phyloP scores from a whole-genome alignment of 2,113 vertebrate genomes.

The Bubo blakistoni region DNA sequence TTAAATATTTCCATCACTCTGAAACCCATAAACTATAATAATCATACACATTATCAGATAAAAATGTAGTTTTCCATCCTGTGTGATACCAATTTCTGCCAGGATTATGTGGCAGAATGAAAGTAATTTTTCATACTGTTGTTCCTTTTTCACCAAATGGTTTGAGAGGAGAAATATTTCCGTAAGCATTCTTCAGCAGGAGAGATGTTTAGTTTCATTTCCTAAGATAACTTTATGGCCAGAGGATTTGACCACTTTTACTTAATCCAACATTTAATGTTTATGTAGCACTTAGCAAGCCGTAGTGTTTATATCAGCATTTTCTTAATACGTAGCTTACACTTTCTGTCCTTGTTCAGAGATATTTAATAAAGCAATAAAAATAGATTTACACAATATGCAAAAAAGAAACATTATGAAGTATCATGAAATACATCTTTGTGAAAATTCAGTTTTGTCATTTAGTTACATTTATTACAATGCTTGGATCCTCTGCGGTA shows the following conservation, averaged over 20 bases:
- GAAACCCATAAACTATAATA: not conserved
- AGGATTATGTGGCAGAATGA: not conserved
- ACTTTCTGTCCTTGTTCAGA: conserved; percentile 18
- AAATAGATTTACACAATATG: conserved; percentile 29
- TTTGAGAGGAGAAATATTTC: not conserved
- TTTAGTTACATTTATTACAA: conserved; percentile 30
- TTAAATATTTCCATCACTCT: not conserved
- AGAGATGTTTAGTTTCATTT: not conserved
- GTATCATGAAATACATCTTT: not conserved
- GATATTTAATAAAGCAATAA: conserved; percentile 36
- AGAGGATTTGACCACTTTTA: conserved; percentile 24
- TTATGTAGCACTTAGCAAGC: conserved; percentile 39
- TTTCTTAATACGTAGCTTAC: not conserved
- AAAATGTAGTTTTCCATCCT: not conserved
- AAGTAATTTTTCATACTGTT: not conserved
- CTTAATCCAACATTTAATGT: conserved; percentile 23
- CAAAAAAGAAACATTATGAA: not conserved
- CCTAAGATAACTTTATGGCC: not conserved
- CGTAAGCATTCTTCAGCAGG: not conserved
- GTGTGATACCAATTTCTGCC: not conserved
- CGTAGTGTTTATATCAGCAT: conserved; percentile 42
- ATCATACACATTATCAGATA: not conserved
- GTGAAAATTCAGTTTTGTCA: conserved; percentile 37
- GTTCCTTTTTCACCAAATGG: not conserved
- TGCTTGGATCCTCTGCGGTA: not conserved